These are phyloP conservation scores for Grallaria varia DNA, from an alignment of 2,113 vertebrate species.

Conservation along the genomic window DNA sequence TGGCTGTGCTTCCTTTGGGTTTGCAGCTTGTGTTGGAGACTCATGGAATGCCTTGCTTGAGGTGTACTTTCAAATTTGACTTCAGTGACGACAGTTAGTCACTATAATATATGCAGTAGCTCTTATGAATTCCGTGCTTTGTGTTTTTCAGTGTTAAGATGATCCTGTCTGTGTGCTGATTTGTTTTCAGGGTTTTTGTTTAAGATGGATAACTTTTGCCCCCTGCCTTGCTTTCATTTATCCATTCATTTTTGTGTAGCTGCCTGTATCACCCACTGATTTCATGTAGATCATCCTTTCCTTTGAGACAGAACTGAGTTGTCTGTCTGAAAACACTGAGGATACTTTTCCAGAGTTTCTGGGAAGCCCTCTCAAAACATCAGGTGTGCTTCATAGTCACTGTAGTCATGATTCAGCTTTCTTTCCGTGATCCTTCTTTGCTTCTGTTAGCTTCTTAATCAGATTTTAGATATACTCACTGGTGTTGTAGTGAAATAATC, in stretches of 20 bases:
- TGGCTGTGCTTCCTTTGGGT: background rate
- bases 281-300: background rate
- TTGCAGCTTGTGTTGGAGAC: background rate
- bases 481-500: background rate
- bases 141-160: background rate
- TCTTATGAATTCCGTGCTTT: background rate
- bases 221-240: background rate
- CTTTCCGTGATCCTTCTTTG: background rate
- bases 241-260: background rate
- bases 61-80: background rate
- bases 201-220: background rate
- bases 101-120: background rate
- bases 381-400: background rate
- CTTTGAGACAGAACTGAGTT: background rate
- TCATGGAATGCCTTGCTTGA: rapidly evolving
- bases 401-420: background rate
- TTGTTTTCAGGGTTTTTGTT: background rate
- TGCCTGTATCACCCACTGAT: background rate
- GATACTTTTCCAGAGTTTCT: background rate
- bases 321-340: background rate
- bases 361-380: background rate
- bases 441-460: background rate
- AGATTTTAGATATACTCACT: background rate
- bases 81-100: background rate
- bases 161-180: background rate